These are phyloP conservation scores for Papilio xuthus DNA, from an alignment of 1,140 invertebrate genomes.

Conservation along the genomic window DNA sequence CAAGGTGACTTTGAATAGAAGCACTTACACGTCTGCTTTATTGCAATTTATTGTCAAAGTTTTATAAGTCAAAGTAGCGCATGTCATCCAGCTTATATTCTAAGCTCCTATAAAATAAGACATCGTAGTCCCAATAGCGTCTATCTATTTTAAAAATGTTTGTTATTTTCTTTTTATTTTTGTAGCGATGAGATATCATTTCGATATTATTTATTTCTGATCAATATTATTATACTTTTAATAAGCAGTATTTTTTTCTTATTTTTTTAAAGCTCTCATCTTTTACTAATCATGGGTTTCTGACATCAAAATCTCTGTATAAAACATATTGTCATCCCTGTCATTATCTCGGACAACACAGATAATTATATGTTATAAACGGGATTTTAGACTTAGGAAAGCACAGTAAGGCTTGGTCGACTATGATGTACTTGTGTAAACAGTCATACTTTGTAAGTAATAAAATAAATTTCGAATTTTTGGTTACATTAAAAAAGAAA, in stretches of 20 bases:
- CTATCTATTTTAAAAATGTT: background rate
- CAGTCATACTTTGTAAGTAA: background rate
- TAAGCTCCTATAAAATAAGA: background rate
- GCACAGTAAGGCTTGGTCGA: no score
- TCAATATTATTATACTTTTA: no score
- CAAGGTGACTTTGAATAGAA: background rate
- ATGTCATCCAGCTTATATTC: background rate
- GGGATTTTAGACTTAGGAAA: no score
- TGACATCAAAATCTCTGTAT: no score
- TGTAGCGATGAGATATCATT: background rate
- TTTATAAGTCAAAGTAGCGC: conserved; percentile 9
- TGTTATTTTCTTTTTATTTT: background rate
- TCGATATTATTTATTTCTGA: background rate
- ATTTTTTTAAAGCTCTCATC: no score
- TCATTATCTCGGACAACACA: no score
- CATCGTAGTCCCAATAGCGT: background rate
- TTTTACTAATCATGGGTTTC: no score
- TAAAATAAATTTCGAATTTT: background rate
- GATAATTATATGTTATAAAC: no score
- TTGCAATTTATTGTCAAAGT: conserved; percentile 11
- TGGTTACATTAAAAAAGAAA: conserved; percentile 22
- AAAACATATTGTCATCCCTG: no score
- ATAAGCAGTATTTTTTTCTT: no score
- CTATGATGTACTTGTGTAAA: background rate
- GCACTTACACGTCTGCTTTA: background rate